Conservation (phyloP, 1,140 invertebrate species). For the Dendrolimus punctatus region DNA sequence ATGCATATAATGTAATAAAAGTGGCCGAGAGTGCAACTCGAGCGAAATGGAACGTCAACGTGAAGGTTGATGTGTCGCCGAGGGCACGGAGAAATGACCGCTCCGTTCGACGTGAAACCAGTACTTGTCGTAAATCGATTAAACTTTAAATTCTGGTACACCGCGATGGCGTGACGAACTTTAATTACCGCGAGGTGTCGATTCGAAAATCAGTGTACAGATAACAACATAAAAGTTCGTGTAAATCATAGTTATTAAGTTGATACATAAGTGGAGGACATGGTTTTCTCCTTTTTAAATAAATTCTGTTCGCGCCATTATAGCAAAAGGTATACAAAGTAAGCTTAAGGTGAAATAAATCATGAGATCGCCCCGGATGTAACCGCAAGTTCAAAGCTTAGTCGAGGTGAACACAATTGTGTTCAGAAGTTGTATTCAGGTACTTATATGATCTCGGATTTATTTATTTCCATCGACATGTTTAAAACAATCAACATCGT, state of each 20-base stretch:
- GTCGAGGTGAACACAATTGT: no score
- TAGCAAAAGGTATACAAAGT: no score
- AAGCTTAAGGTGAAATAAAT: no score
- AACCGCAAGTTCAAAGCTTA: no score
- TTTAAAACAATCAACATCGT: neutral
- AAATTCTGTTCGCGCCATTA: no score
- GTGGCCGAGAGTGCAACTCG: constrained; percentile 28
- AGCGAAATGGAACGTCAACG: constrained; percentile 42
- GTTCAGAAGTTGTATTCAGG: no score
- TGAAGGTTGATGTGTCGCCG: constrained; percentile 31
- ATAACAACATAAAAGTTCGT: constrained; percentile 40
- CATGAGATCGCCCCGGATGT: no score
- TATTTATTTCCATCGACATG: no score
- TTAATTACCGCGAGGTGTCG: constrained; percentile 64
- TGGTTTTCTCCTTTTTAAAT: no score
- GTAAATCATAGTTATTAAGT: constrained; percentile 53
- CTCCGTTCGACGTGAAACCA: constrained; percentile 34
- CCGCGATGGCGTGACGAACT: constrained; percentile 52
- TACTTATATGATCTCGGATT: no score
- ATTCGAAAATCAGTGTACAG: constrained; percentile 54
- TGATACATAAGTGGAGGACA: constrained; percentile 2
- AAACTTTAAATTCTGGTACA: constrained; percentile 39
- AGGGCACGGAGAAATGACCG: constrained; percentile 34
- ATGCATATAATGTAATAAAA: constrained; percentile 34
- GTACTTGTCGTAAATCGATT: constrained; percentile 54